Percentiles rank a stretch among this genome's conserved stretches.
These are phyloP conservation scores for Seira sanloemensis DNA, from an alignment of 2,888 invertebrate species.

Conservation along the genomic window DNA sequence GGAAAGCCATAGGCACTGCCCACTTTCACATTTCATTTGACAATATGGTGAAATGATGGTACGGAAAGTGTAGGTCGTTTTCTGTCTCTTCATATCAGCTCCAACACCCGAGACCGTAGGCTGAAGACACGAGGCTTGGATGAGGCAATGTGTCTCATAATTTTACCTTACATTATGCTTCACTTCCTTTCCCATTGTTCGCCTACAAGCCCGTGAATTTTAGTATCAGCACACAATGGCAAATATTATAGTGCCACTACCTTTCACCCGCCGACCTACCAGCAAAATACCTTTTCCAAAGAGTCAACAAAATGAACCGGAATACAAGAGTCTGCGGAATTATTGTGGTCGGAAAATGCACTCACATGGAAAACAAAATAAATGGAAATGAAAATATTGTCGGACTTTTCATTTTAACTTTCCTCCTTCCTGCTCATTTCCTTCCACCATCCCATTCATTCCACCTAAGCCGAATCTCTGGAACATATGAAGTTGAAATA, in stretches of 20 bases:
- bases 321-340: neutral
- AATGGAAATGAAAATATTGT: conserved; percentile 14
- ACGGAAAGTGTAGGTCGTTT: neutral
- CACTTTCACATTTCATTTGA: neutral
- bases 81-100: too few species aligned
- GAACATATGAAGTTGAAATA: too few species aligned
- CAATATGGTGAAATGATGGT: neutral
- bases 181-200: neutral
- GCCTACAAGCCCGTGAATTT: neutral
- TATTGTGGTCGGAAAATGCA: neutral
- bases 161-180: neutral
- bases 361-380: conserved; percentile 8
- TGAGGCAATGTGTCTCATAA: neutral
- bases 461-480: too few species aligned
- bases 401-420: conserved; percentile 13
- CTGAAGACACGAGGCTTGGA: neutral
- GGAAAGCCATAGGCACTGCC: too few species aligned
- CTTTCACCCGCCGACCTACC: neutral
- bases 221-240: too few species aligned
- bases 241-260: neutral
- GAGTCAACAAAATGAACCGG: neutral
- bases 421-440: conserved; percentile 8
- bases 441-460: neutral
- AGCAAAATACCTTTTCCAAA: neutral
- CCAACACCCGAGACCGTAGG: too few species aligned